Conservation (phyloP, 2,888 invertebrate genomes). For the Diarsia dahlii region DNA sequence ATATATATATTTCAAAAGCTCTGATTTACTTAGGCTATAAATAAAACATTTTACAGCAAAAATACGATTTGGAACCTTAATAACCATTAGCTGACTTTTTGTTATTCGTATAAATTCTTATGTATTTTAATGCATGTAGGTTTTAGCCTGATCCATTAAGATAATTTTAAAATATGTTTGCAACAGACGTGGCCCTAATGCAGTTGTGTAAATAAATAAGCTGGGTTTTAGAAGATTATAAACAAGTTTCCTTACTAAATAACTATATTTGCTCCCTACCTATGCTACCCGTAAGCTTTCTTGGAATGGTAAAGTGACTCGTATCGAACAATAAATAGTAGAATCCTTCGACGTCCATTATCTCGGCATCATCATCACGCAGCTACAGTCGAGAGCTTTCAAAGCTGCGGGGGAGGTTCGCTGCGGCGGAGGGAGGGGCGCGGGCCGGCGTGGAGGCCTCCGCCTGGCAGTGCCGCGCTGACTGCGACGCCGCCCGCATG, state of each 20-base stretch:
- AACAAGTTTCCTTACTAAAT: slow-evolving; percentile 43
- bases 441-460: slow-evolving; percentile 84
- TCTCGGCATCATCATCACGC: slow-evolving; percentile 89
- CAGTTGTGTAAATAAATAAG: slow-evolving; percentile 25
- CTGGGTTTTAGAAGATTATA: slow-evolving; percentile 17
- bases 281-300: slow-evolving; percentile 74
- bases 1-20: not conserved
- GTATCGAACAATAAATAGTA: slow-evolving; percentile 89
- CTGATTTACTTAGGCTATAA: not conserved
- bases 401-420: slow-evolving; percentile 83
- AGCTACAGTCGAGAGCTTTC: slow-evolving; percentile 85
- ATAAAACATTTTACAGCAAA: not conserved
- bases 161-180: slow-evolving; percentile 45
- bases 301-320: slow-evolving; percentile 80
- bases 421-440: slow-evolving; percentile 78
- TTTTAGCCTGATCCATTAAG: slow-evolving; percentile 50
- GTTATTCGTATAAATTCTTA: slow-evolving; percentile 28
- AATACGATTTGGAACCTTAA: not conserved
- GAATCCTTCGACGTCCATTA: slow-evolving; percentile 89
- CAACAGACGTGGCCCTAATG: slow-evolving; percentile 19
- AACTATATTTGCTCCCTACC: slow-evolving; percentile 64
- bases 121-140: slow-evolving; percentile 25
- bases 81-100: slow-evolving; percentile 17
- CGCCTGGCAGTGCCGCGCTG: slow-evolving; percentile 88
- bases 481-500: slow-evolving; percentile 84